Conservation (phyloP, 2,888 invertebrate species). For the Escarpia spicata region DNA sequence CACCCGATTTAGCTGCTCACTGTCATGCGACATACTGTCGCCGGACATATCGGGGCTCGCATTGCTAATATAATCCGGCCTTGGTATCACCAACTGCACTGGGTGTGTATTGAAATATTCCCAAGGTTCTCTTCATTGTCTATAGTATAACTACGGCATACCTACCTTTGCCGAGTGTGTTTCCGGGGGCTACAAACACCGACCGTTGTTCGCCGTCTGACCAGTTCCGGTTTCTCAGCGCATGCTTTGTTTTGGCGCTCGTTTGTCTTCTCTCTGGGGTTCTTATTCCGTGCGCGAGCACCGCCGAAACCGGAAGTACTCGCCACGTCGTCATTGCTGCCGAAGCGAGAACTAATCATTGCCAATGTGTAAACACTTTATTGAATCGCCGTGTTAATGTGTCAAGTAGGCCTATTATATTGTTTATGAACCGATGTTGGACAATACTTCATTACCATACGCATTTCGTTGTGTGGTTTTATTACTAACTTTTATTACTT, state of each 20-base stretch:
- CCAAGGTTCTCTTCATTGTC: neutral
- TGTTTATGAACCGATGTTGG: neutral
- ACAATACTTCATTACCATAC: neutral
- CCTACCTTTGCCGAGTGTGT: neutral
- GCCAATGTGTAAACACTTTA: neutral
- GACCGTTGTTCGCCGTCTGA: neutral
- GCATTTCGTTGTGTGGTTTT: too few species aligned
- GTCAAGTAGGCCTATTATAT: too few species aligned
- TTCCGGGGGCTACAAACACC: neutral
- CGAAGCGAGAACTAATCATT: neutral
- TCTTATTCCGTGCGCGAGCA: neutral
- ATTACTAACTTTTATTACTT: too few species aligned
- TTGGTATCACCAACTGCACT: neutral
- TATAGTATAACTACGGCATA: neutral
- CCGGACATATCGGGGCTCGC: neutral
- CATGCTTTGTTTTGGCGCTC: neutral
- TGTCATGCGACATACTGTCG: too few species aligned
- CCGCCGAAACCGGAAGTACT: neutral
- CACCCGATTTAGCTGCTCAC: too few species aligned
- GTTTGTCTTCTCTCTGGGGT: neutral
- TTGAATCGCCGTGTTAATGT: neutral
- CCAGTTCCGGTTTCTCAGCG: neutral
- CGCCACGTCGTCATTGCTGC: neutral
- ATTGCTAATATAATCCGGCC: neutral
- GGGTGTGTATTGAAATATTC: neutral